Conservation (phyloP, 2,797 vertebrate species). For the Eleutherodactylus coqui region DNA sequence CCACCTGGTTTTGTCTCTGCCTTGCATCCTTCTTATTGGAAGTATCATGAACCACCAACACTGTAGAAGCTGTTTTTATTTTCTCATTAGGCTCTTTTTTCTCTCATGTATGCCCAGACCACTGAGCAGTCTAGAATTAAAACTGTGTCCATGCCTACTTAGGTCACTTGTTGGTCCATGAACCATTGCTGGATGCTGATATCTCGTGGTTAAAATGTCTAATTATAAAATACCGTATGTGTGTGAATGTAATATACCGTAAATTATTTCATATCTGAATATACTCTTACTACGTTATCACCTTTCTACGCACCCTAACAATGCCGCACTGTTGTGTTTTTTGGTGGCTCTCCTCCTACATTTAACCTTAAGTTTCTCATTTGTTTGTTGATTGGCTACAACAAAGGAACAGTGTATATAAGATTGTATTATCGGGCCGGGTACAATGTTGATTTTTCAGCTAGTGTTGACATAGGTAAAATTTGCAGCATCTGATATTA, state of each 20-base stretch:
- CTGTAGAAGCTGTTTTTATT: too few species aligned
- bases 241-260: neutral
- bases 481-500: slow-evolving; percentile 65
- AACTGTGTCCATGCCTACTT: neutral
- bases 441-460: slow-evolving; percentile 12
- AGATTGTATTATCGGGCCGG: neutral
- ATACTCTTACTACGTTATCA: neutral
- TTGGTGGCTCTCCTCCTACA: neutral
- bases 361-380: neutral
- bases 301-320: neutral
- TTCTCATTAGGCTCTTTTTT: neutral
- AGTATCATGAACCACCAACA: neutral
- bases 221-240: too few species aligned
- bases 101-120: neutral
- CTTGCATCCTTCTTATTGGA: too few species aligned
- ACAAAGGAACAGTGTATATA: slow-evolving; percentile 36
- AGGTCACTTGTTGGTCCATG: neutral
- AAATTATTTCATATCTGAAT: neutral
- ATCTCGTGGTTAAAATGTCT: neutral
- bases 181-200: neutral
- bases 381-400: neutral
- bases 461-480: slow-evolving; percentile 32
- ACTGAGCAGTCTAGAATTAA: neutral
- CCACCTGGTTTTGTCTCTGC: too few species aligned
- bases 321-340: neutral